Percentiles rank a stretch among this genome's conserved stretches.
These are phyloP conservation scores for Chaenodraco wilsoni DNA, from an alignment of 2,797 vertebrate species.

Conservation along the genomic window DNA sequence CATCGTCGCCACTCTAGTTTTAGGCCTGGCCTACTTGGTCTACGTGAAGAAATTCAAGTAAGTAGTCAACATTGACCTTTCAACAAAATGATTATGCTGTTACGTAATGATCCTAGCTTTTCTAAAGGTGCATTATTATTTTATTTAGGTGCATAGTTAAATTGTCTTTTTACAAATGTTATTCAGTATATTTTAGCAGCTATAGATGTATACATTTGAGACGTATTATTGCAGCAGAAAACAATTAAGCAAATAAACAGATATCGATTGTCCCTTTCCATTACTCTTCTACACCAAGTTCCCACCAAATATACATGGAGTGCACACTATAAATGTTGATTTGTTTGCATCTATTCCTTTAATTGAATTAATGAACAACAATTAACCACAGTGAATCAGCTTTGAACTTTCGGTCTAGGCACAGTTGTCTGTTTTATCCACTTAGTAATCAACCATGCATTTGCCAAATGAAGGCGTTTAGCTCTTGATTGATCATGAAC, in stretches of 20 bases:
- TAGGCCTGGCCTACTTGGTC: slow-evolving; percentile 90
- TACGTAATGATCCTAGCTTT: background rate
- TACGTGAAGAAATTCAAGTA: slow-evolving; percentile 96
- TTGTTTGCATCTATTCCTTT: slow-evolving; percentile 2
- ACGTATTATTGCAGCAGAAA: background rate
- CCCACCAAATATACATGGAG: background rate
- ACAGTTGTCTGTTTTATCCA: background rate
- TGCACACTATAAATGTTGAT: background rate
- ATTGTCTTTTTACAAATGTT: background rate
- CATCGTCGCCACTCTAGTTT: slow-evolving; percentile 87
- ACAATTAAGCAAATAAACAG: background rate
- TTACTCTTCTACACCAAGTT: background rate
- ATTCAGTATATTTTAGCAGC: background rate
- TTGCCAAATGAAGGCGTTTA: slow-evolving; percentile 14
- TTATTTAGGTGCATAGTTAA: background rate
- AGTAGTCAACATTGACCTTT: slow-evolving; percentile 51
- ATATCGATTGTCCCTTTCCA: background rate
- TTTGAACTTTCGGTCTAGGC: background rate
- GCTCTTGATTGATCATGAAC: slow-evolving; percentile 5
- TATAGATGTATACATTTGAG: background rate
- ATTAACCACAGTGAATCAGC: background rate
- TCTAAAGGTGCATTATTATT: background rate
- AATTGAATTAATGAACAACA: background rate
- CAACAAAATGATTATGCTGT: background rate
- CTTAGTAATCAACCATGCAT: background rate